phyloP scores from a whole-genome alignment of 2,797 vertebrate genomes.

The Sardinella longiceps region DNA sequence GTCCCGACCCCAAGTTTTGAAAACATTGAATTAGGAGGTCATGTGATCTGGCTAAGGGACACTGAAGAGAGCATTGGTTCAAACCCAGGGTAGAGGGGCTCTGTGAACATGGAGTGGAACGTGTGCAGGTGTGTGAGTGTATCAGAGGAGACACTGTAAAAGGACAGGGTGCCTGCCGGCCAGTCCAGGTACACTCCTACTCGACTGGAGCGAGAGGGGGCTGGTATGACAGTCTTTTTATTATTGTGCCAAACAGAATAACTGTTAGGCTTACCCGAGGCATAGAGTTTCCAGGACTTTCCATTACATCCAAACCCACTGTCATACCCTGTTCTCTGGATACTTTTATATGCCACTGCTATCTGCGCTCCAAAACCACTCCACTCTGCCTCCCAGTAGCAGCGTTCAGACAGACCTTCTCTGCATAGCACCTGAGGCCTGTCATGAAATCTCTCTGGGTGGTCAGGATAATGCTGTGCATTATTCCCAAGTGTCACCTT shows the following conservation, averaged over 20 bases:
- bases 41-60: too few species aligned
- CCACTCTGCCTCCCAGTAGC: slow-evolving; percentile 2
- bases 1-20: too few species aligned
- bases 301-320: not conserved
- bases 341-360: slow-evolving; percentile 17
- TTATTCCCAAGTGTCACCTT: not conserved
- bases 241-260: not conserved
- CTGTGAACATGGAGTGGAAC: not conserved
- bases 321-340: not conserved
- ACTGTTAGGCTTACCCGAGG: not conserved
- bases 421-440: not conserved
- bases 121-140: slow-evolving; percentile 17
- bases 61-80: too few species aligned
- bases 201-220: not conserved
- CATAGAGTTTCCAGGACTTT: slow-evolving; percentile 5
- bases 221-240: not conserved
- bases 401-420: not conserved
- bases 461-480: not conserved
- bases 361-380: not conserved
- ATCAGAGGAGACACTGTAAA: slow-evolving; percentile 19
- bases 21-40: too few species aligned
- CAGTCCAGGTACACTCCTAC: slow-evolving; percentile 11
- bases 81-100: too few species aligned
- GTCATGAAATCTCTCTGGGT: not conserved
- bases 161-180: slow-evolving; percentile 16